Evolutionary conservation across 2,797 vertebrate species (phyloP), one percentile per base, ranked within the genome.

Genomic region (Pagetopsis macropterus): DNA sequence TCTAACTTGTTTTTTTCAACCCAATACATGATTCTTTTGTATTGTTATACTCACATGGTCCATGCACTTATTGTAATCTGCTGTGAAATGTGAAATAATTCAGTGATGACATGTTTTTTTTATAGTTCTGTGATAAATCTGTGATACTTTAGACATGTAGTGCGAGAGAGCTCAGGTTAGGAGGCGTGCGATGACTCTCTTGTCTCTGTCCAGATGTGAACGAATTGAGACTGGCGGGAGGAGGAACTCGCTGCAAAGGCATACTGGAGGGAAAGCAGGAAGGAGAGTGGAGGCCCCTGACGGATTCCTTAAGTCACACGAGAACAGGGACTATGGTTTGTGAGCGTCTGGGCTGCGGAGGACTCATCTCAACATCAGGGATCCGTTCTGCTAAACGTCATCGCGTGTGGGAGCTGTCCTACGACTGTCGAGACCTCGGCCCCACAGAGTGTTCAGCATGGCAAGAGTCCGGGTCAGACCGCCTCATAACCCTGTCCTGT

Each of bases 271-370:
- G 67, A 5, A 62, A 48, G 16, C 3, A 17, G 1, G 0, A n/a
- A 0, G 37, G 13, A 44, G 66, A 79, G 43, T 75, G 77, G 77
- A 70, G 56, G 51, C 61, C 56, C 8, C 0, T 79, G 44, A 1
- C 0, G 1, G 13, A 17, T 3, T 0, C 0, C 0, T 43, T 31
- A 43, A 0, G 2, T 1, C 0, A 1, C 51, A 9, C 4, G 2
- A 17, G 0, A 21, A 1, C 2, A 16, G 0, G 19, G 19, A 19
- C 2, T 0, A 1, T 40, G 1, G 4, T 75, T 41, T 79, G 72
- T 13, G 1, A 1, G 7, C 3, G 21, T 15, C 9, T 70, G 40
- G 67, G 23, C 60, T 79, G 77, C 1, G 66, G 44, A 15, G 0
- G 1, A 10, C 0, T 41, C 4, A 52, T 66, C 16, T 70, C 61